phyloP scores from a whole-genome alignment of 2,888 invertebrate genomes.

The Sipha maydis region DNA sequence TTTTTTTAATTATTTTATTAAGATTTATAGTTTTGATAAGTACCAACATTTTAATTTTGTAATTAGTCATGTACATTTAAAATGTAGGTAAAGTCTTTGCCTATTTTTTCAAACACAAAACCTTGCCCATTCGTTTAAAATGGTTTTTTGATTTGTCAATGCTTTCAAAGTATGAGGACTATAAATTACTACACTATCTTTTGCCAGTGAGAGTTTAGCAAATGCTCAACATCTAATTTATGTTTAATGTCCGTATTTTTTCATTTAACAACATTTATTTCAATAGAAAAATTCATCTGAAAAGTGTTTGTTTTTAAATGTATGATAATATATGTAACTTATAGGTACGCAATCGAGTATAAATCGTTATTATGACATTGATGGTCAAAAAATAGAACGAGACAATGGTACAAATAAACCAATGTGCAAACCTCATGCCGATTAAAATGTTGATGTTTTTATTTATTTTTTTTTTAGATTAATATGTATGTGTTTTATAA shows the following conservation, averaged over 20 bases:
- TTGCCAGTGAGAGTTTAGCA: not conserved
- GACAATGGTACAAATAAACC: constrained; percentile 42
- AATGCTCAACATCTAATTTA: not conserved
- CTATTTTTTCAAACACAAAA: not conserved
- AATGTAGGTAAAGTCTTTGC: too few relatives aligned
- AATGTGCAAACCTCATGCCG: constrained; percentile 40
- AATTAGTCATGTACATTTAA: too few relatives aligned
- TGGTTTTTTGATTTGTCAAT: not conserved
- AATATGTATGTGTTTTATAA: not conserved
- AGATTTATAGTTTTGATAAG: too few relatives aligned
- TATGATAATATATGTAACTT: constrained; percentile 46
- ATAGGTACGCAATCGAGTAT: constrained; percentile 56
- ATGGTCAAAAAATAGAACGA: constrained; percentile 58
- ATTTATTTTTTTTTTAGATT: too few relatives aligned
- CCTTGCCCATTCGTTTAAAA: not conserved
- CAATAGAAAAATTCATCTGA: not conserved
- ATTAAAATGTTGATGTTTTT: constrained; percentile 26
- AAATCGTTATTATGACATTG: constrained; percentile 52
- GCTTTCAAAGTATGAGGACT: not conserved
- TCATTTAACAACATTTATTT: not conserved
- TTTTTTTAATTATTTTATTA: too few relatives aligned
- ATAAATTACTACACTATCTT: not conserved
- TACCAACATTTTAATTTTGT: too few relatives aligned
- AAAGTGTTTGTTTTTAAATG: not conserved
- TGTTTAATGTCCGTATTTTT: not conserved